phyloP scores from a whole-genome alignment of 1,140 invertebrate genomes.

The Hyles euphorbiae region DNA sequence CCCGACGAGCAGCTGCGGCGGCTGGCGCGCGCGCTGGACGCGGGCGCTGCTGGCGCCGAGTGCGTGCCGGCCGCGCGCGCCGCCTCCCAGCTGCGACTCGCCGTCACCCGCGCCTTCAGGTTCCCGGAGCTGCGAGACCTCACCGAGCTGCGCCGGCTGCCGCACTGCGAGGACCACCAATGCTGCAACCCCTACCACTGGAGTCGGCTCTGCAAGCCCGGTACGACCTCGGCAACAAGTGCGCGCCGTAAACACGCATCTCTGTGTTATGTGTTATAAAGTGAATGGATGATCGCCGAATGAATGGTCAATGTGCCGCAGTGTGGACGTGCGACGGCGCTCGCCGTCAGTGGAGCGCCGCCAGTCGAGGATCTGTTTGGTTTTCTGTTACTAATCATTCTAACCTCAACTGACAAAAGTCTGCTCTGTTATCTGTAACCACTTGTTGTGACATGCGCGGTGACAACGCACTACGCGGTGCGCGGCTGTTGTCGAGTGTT shows the following conservation, averaged over 20 bases:
- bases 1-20: constrained; percentile 47
- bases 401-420: too few species aligned
- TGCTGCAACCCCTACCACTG: constrained; percentile 91
- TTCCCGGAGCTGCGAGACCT: constrained; percentile 82
- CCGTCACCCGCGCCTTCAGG: constrained; percentile 79
- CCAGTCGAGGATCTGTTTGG: too few species aligned
- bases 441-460: too few species aligned
- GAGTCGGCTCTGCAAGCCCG: constrained; percentile 85
- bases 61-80: constrained; percentile 41
- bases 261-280: constrained; percentile 3
- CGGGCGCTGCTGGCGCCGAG: constrained; percentile 38
- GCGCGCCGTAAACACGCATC: constrained; percentile 24
- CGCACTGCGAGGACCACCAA: constrained; percentile 77
- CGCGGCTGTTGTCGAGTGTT: too few species aligned
- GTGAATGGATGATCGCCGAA: constrained; percentile 1
- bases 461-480: too few species aligned
- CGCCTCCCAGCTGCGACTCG: constrained; percentile 37
- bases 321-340: too few species aligned
- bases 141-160: constrained; percentile 81
- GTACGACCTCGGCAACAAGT: constrained; percentile 76
- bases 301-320: not conserved
- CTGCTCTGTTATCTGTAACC: too few species aligned
- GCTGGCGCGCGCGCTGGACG: constrained; percentile 50
- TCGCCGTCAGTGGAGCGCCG: too few species aligned
- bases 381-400: too few species aligned